Evolutionary conservation across 2,797 vertebrate species (phyloP).

Genomic region (Protonibea diacanthus): DNA sequence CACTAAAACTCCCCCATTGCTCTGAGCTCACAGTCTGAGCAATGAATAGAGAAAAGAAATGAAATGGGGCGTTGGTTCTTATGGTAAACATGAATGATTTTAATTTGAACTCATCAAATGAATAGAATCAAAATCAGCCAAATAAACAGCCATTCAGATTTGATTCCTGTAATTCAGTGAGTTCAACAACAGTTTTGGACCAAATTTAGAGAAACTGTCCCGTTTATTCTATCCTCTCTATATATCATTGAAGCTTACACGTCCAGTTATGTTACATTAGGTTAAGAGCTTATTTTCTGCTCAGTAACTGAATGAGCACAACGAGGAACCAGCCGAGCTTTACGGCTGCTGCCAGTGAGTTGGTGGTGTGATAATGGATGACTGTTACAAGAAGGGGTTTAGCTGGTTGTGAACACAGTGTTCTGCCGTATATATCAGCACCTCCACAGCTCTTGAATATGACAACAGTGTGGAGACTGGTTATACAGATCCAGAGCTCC

Average conservation of each 20-base stretch:
- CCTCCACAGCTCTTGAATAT: slow-evolving; percentile 57
- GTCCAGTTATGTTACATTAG: slow-evolving; percentile 28
- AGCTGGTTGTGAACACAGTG: slow-evolving; percentile 69
- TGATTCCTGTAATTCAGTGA: background rate
- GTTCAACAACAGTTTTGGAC: background rate
- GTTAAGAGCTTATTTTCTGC: slow-evolving; percentile 40
- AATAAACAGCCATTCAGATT: background rate
- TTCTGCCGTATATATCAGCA: slow-evolving; percentile 68
- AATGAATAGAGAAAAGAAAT: too few species aligned
- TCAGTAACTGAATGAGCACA: slow-evolving; percentile 42
- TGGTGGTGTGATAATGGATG: slow-evolving; percentile 67
- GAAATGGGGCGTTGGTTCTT: too few species aligned
- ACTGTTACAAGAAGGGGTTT: slow-evolving; percentile 57
- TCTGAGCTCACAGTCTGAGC: too few species aligned
- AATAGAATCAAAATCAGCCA: slow-evolving; percentile 5
- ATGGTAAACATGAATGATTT: background rate
- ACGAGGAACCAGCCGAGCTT: slow-evolving; percentile 58
- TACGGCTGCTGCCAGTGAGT: slow-evolving; percentile 59
- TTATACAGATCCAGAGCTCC: slow-evolving; percentile 57
- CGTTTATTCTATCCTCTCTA: slow-evolving; percentile 19
- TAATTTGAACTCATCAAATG: background rate
- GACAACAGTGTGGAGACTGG: slow-evolving; percentile 52
- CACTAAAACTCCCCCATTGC: too few species aligned
- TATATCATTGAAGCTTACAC: slow-evolving; percentile 6
- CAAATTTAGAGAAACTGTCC: slow-evolving; percentile 22